Evolutionary conservation across 2,888 invertebrate species (phyloP), one percentile per base, ranked within the genome.

Genomic region (Heliconius sara): DNA sequence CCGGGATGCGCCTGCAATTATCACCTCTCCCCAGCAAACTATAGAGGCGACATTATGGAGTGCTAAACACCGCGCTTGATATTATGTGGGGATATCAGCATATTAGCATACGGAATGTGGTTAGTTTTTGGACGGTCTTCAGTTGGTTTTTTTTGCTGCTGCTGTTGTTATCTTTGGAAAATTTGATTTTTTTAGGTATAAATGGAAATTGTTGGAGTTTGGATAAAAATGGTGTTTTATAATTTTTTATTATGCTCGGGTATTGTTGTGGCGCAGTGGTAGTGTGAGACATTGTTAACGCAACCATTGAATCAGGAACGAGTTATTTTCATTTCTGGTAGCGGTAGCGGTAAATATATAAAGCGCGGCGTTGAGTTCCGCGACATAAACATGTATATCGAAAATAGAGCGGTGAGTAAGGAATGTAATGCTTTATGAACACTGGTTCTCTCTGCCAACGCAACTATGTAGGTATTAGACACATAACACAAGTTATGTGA

Each of bases 81-180:
- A 73, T 80, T 68, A 79, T 74, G 73, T 68, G 57, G 60, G 76
- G 74, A 67, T 78, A 80, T 82, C 78, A 57, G 68, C 25, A 73
- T 72, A 78, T 81, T 79, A 63, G 60, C 81, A 80, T 80, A 73
- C 57, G 72, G 78, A 78, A 78, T 81, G 68, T 34, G 43, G 39
- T 39, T 25, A 30, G 63, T 76, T 80, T 79, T 81, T 76, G 60
- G 60, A 70, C 57, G 72, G 10, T 74, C 57, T 60, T 67, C 16
- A 34, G 34, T 77, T 78, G 52, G 34, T 52, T 43, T 39, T 39
- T 16, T 68, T 73, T 25, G 22, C 30, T 52, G 7, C 27, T 68
- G 27, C 30, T 52, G 5, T 60, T 68, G 73, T 27, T 66, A 68
- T 43, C 60, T 63, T 75, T 63, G 10, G 47, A 27, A 52, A 47